phyloP scores from a whole-genome alignment of 2,888 invertebrate genomes.

The Pyrgus malvae region DNA sequence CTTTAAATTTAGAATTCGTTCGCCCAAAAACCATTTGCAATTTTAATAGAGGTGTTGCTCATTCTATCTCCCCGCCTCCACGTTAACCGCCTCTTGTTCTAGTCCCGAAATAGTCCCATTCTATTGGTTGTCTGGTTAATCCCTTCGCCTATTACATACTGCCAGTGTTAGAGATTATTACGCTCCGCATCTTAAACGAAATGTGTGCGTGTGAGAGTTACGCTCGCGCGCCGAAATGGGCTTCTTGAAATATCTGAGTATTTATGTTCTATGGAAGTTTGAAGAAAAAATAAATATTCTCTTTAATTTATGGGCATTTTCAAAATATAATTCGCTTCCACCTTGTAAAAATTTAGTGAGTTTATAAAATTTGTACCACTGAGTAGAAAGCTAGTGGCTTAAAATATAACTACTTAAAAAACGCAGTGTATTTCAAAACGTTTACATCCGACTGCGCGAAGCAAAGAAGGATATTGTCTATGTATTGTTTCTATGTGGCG shows the following conservation, averaged over 20 bases:
- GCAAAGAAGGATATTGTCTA: too few relatives aligned
- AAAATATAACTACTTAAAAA: too few relatives aligned
- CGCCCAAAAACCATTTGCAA: slow-evolving; percentile 43
- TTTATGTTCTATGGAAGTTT: too few relatives aligned
- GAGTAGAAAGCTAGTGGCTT: too few relatives aligned
- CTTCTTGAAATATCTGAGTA: background rate
- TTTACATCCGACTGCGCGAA: too few relatives aligned
- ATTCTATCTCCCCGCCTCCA: slow-evolving; percentile 52
- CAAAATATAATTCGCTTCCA: too few relatives aligned
- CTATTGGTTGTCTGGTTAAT: slow-evolving; percentile 65
- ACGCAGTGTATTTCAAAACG: too few relatives aligned
- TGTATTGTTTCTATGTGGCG: too few relatives aligned
- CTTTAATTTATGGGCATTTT: too few relatives aligned
- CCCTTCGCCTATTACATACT: slow-evolving; percentile 61
- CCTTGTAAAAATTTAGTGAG: too few relatives aligned
- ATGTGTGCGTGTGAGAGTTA: background rate
- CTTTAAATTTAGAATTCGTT: slow-evolving; percentile 31
- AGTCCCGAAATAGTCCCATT: slow-evolving; percentile 59
- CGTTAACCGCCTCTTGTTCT: slow-evolving; percentile 59
- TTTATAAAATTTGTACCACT: too few relatives aligned
- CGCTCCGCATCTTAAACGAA: background rate
- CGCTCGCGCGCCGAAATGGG: background rate
- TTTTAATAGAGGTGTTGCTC: slow-evolving; percentile 40
- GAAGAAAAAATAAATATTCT: background rate
- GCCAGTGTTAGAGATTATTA: slow-evolving; percentile 39